Conservation (phyloP, 2,797 vertebrate genomes). For the Okamejei kenojei region DNA sequence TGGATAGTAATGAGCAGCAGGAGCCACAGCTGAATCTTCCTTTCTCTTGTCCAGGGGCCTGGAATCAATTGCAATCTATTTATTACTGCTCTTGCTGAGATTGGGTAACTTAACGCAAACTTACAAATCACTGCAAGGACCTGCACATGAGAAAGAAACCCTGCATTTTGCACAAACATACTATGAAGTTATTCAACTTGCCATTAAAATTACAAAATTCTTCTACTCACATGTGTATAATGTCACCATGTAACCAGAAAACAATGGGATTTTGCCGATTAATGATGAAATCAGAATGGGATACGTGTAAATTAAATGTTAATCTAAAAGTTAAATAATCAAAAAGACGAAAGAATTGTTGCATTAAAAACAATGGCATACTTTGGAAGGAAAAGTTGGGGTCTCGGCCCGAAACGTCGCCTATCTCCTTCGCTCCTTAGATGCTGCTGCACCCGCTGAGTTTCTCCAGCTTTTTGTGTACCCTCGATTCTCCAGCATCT, state of each 20-base stretch:
- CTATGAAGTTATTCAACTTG: background rate
- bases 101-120: conserved; percentile 12
- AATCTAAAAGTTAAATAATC: background rate
- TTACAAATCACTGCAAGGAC: background rate
- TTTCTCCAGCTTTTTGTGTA: too few relatives aligned
- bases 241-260: background rate
- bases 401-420: too few relatives aligned
- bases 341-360: background rate
- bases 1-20: conserved; percentile 33
- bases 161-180: background rate
- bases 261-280: background rate
- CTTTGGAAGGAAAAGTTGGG: background rate
- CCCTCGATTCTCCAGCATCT: too few relatives aligned
- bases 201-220: background rate
- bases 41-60: conserved; percentile 15
- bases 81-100: conserved; percentile 15
- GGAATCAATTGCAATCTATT: conserved; percentile 16
- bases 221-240: background rate
- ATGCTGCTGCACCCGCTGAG: too few relatives aligned
- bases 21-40: conserved; percentile 15
- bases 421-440: too few relatives aligned
- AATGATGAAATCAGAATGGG: background rate
- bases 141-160: background rate
- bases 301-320: background rate
- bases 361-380: background rate